Percentiles rank a stretch among this genome's conserved stretches.
Evolutionary conservation across 2,113 vertebrate species (phyloP).

Genomic region (Clarias magur): DNA sequence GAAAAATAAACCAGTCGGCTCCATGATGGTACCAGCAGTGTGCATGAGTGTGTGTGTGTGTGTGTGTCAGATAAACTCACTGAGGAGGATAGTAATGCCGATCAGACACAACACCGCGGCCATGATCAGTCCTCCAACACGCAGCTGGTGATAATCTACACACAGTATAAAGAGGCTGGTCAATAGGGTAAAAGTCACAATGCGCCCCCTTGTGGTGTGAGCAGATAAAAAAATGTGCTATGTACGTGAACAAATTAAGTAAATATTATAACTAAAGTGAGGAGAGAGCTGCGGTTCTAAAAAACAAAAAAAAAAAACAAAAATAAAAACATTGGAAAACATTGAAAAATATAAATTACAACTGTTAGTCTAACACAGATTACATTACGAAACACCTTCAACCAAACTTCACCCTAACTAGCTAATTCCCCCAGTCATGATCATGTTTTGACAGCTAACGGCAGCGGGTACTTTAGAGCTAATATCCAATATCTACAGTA

Average conservation of each 20-base stretch:
- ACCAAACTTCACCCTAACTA: not conserved
- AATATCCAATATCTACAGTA: no score
- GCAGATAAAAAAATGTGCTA: not conserved
- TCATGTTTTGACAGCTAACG: not conserved
- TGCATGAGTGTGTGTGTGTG: not conserved
- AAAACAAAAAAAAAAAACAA: not conserved
- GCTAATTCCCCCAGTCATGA: not conserved
- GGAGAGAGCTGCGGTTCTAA: not conserved
- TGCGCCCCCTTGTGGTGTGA: not conserved
- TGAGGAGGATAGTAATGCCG: slow-evolving; percentile 83
- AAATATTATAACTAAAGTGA: not conserved
- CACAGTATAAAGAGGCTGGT: not conserved
- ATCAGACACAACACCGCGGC: slow-evolving; percentile 81
- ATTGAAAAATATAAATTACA: not conserved
- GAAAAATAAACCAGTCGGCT: not conserved
- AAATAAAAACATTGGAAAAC: not conserved
- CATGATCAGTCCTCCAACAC: slow-evolving; percentile 79
- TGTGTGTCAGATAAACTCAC: slow-evolving; percentile 71
- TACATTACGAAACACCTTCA: not conserved
- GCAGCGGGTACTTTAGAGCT: not conserved
- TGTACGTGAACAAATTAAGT: not conserved
- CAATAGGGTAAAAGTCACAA: not conserved
- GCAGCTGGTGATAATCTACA: slow-evolving; percentile 81
- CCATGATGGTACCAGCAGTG: not conserved
- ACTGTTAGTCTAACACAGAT: not conserved